Evolutionary conservation across 2,888 invertebrate genomes (phyloP).

Genomic region (Ptychoptera contaminata): DNA sequence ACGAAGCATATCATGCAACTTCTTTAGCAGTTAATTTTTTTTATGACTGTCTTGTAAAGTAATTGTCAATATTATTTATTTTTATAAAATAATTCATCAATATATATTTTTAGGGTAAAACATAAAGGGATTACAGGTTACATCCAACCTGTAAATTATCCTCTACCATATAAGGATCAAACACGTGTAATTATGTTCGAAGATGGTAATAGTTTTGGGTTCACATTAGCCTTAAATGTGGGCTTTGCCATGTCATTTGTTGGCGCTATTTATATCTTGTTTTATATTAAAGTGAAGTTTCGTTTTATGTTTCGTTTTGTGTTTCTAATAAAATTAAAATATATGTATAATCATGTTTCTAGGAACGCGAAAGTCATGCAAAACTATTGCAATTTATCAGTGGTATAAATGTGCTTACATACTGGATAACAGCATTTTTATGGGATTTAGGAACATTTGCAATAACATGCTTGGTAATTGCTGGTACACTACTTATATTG

Average conservation of each 20-base stretch:
- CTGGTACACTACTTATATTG: too few relatives aligned
- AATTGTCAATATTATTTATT: background rate
- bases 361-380: constrained; percentile 51
- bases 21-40: constrained; percentile 47
- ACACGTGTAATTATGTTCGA: constrained; percentile 1
- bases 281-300: constrained; percentile 45
- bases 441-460: constrained; percentile 39
- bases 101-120: too few relatives aligned
- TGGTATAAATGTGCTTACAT: constrained; percentile 49
- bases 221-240: constrained; percentile 45
- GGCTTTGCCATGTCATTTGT: constrained; percentile 58
- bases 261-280: constrained; percentile 42
- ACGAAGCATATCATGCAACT: constrained; percentile 60
- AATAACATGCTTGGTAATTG: too few relatives aligned
- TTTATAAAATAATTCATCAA: background rate
- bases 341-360: too few relatives aligned
- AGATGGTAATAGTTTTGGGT: too few relatives aligned
- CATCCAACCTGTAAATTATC: constrained; percentile 50
- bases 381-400: constrained; percentile 64
- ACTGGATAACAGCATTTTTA: constrained; percentile 54
- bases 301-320: background rate
- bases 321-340: too few relatives aligned
- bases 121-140: too few relatives aligned
- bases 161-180: constrained; percentile 48
- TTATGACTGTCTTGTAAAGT: constrained; percentile 43